phyloP scores from a whole-genome alignment of 2,888 invertebrate genomes.

The Podotricha telesiphe region DNA sequence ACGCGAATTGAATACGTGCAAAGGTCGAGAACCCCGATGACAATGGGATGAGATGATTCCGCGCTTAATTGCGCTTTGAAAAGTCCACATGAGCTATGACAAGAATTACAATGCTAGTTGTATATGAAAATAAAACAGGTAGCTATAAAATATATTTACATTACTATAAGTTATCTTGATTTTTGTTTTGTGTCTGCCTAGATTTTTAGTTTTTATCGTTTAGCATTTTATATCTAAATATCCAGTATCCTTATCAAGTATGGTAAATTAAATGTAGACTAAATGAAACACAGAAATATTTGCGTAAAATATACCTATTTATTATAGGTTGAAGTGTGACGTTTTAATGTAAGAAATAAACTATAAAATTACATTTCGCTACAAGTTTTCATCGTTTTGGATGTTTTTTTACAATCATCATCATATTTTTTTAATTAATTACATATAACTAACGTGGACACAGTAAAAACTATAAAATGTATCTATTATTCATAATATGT shows the following conservation, averaged over 20 bases:
- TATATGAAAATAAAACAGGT: slow-evolving; percentile 15
- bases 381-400: background rate
- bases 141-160: background rate
- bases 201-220: slow-evolving; percentile 4
- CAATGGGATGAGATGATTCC: slow-evolving; percentile 63
- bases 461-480: slow-evolving; percentile 32
- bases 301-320: background rate
- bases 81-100: slow-evolving; percentile 41
- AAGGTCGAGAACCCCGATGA: slow-evolving; percentile 69
- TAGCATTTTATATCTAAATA: background rate
- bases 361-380: background rate
- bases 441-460: background rate
- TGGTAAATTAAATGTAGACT: background rate
- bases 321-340: background rate
- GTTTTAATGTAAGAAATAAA: background rate
- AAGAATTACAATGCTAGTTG: slow-evolving; percentile 20
- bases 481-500: slow-evolving; percentile 42
- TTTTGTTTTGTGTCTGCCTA: slow-evolving; percentile 4
- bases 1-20: slow-evolving; percentile 62
- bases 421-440: background rate
- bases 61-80: slow-evolving; percentile 58
- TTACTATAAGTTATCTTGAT: slow-evolving; percentile 17
- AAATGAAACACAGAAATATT: background rate
- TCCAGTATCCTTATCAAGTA: background rate
- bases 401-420: background rate